A percentile compares a stretch with the other conserved stretches of the same genome.
Conservation (phyloP, 2,113 vertebrate genomes). For the Hucho hucho region DNA sequence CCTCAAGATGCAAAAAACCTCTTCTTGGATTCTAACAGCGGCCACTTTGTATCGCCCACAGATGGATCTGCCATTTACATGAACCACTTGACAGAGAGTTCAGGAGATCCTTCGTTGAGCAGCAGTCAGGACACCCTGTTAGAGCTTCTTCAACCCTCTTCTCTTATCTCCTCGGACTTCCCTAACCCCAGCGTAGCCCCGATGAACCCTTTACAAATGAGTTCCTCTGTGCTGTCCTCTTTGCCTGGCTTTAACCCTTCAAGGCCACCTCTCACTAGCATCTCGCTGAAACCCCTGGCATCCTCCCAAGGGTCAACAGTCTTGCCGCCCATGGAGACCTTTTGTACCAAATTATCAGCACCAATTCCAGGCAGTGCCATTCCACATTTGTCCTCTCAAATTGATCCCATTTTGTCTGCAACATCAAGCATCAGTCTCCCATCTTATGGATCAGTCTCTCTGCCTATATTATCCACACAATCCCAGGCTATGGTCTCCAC, state of each 20-base stretch:
- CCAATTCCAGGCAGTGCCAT: constrained; percentile 55
- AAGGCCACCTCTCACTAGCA: constrained; percentile 46
- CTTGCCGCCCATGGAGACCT: constrained; percentile 52
- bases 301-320: constrained; percentile 44
- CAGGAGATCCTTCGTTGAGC: constrained; percentile 32
- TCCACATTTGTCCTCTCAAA: constrained; percentile 51
- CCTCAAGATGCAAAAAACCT: constrained; percentile 44
- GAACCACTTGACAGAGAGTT: constrained; percentile 45
- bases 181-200: constrained; percentile 44
- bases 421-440: constrained; percentile 33
- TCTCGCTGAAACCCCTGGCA: constrained; percentile 65
- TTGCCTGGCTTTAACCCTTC: constrained; percentile 49
- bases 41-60: constrained; percentile 51
- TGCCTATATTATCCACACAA: constrained; percentile 64
- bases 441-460: constrained; percentile 55
- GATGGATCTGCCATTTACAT: constrained; percentile 54
- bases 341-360: constrained; percentile 47
- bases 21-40: constrained; percentile 56
- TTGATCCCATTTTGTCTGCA: constrained; percentile 50
- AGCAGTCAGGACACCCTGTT: constrained; percentile 36
- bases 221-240: constrained; percentile 35
- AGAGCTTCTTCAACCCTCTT: constrained; percentile 48
- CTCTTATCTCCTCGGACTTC: constrained; percentile 41
- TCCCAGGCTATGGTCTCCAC: constrained; percentile 59
- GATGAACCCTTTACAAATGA: constrained; percentile 51